A percentile compares a stretch with the other conserved stretches of the same genome.
phyloP scores from a whole-genome alignment of 2,888 invertebrate species.

The Andrena praecox region DNA sequence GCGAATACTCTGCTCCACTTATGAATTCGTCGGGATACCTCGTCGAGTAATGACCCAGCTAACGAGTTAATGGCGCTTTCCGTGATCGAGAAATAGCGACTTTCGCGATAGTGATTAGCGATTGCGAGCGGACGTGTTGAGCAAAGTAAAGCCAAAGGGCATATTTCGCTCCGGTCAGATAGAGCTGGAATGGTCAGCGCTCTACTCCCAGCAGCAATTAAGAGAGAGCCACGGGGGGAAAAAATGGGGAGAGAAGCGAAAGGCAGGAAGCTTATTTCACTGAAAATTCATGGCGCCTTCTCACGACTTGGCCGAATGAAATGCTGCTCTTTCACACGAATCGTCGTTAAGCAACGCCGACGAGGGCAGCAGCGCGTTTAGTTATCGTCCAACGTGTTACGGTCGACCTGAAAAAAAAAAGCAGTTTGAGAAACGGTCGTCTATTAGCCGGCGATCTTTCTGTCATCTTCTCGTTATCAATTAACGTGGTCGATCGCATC shows the following conservation, averaged over 20 bases:
- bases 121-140: not conserved
- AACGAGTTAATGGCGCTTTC: too few species aligned
- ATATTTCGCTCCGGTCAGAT: not conserved
- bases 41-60: too few species aligned
- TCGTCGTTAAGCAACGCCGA: slow-evolving; percentile 4
- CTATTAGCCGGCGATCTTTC: not conserved
- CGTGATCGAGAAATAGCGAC: too few species aligned
- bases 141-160: not conserved
- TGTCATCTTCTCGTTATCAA: slow-evolving; percentile 27
- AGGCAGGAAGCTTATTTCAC: not conserved
- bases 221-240: not conserved
- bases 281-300: slow-evolving; percentile 22
- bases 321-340: slow-evolving; percentile 30
- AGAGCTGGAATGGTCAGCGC: not conserved
- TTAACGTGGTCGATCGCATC: slow-evolving; percentile 22
- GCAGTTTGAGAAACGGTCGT: not conserved
- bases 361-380: not conserved
- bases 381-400: not conserved
- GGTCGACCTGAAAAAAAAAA: not conserved
- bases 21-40: too few species aligned
- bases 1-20: not conserved
- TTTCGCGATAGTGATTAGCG: too few species aligned
- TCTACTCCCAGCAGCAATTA: slow-evolving; percentile 5
- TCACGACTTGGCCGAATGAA: slow-evolving; percentile 5
- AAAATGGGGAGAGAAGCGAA: not conserved